Evolutionary conservation across 2,888 invertebrate genomes (phyloP).

Genomic region (Maniola hyperantus): DNA sequence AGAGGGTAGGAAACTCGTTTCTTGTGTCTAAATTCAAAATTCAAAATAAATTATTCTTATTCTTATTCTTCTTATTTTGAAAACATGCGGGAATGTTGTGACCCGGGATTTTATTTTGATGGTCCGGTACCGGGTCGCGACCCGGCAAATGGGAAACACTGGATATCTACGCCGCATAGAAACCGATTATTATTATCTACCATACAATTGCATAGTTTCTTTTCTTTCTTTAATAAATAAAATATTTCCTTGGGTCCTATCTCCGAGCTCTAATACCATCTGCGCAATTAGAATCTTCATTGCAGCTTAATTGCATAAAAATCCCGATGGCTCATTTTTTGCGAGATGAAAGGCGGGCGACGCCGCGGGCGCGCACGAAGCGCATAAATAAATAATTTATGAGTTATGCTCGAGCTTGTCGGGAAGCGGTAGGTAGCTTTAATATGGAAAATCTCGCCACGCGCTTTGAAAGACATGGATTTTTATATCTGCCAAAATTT

Average conservation of each 20-base stretch:
- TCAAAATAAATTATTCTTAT: no score
- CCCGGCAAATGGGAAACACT: no score
- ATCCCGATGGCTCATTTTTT: conserved; percentile 26
- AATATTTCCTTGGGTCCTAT: background rate
- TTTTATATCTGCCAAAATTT: background rate
- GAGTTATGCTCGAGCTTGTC: conserved; percentile 5
- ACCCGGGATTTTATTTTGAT: no score
- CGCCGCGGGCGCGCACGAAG: conserved; percentile 36
- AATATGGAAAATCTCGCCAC: conserved; percentile 33
- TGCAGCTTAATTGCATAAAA: conserved; percentile 14
- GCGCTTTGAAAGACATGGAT: conserved; percentile 14
- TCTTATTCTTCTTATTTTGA: no score
- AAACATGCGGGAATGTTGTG: no score
- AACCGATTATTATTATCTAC: no score
- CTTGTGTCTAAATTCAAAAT: no score
- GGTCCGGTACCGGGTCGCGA: no score
- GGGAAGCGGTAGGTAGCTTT: conserved; percentile 32
- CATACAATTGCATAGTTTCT: no score
- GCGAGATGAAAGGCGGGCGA: conserved; percentile 29
- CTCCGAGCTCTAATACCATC: background rate
- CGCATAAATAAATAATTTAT: conserved; percentile 35
- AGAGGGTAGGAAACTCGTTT: no score
- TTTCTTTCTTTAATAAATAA: no score
- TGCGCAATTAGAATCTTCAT: conserved; percentile 5
- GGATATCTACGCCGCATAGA: no score